phyloP scores from a whole-genome alignment of 2,888 invertebrate species.

The Tenodera sinensis region DNA sequence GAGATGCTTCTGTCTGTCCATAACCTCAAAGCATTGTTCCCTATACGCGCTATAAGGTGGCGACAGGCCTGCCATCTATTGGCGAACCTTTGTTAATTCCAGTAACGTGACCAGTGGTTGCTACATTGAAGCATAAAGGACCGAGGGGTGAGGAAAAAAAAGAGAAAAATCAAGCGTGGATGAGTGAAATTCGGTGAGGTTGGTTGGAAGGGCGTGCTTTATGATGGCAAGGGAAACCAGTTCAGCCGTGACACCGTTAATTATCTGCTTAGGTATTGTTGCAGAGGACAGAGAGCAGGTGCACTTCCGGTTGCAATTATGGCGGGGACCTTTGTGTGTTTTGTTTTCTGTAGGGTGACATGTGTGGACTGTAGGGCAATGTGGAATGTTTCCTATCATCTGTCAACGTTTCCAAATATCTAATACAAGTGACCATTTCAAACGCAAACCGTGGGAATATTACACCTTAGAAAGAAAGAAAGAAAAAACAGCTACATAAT shows the following conservation, averaged over 20 bases:
- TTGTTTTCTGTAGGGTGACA: not conserved
- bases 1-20: not conserved
- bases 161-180: not conserved
- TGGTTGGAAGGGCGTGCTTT: constrained; percentile 8
- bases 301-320: not conserved
- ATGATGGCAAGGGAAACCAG: not conserved
- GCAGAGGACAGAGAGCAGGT: not conserved
- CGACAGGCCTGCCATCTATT: not conserved
- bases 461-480: too few relatives aligned
- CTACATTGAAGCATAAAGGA: not conserved
- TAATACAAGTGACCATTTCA: not conserved
- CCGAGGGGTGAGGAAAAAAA: not conserved
- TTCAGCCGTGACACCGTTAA: constrained; percentile 24
- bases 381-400: not conserved
- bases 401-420: not conserved
- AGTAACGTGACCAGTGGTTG: not conserved
- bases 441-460: too few relatives aligned
- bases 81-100: not conserved
- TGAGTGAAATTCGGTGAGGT: constrained; percentile 4
- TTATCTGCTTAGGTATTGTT: constrained; percentile 2
- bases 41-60: not conserved
- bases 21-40: constrained; percentile 6
- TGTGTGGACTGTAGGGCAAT: not conserved
- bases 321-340: not conserved
- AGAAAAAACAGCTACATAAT: too few relatives aligned